phyloP scores from a whole-genome alignment of 2,113 vertebrate species.

The Lepus timidus region DNA sequence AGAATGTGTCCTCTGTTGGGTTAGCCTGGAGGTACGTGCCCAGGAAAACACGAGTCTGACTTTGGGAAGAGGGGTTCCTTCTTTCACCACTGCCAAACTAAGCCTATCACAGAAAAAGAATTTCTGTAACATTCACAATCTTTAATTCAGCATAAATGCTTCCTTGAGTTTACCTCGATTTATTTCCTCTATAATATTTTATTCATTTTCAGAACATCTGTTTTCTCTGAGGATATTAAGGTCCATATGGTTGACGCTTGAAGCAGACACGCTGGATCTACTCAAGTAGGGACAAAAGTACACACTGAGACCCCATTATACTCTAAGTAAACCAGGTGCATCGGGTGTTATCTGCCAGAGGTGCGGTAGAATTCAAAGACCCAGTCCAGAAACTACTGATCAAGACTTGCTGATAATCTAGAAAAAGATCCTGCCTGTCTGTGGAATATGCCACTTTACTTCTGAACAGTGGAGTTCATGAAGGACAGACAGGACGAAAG shows the following conservation, averaged over 20 bases:
- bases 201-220: neutral
- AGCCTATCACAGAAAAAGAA: neutral
- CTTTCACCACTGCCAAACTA: neutral
- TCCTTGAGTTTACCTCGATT: neutral
- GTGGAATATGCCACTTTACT: neutral
- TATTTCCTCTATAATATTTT: neutral
- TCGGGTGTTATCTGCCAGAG: neutral
- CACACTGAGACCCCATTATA: neutral
- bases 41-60: neutral
- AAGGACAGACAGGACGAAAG: neutral
- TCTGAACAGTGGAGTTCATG: neutral
- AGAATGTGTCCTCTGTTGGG: neutral
- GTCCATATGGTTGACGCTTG: neutral
- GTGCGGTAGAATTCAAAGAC: neutral
- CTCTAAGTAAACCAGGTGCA: neutral
- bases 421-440: neutral
- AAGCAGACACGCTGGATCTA: neutral
- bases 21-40: neutral
- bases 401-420: neutral
- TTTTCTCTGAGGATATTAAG: neutral
- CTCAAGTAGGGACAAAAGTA: neutral
- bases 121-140: neutral
- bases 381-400: neutral
- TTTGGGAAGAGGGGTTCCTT: neutral
- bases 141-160: neutral